Evolutionary conservation across 2,113 vertebrate genomes (phyloP).

Genomic region (Gobius niger): DNA sequence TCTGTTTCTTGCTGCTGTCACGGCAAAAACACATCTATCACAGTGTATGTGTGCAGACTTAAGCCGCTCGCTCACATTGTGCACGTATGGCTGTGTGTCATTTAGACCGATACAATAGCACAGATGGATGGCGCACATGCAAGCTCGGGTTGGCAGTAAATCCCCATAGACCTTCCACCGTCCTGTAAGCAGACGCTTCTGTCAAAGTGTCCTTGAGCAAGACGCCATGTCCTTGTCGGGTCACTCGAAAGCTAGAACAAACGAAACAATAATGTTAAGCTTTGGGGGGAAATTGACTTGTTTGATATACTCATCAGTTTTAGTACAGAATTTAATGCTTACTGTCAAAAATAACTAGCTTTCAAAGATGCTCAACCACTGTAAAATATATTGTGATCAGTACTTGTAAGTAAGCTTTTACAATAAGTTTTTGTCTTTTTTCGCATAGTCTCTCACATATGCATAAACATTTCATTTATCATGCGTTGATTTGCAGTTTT

Average conservation of each 20-base stretch:
- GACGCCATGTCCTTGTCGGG: constrained; percentile 44
- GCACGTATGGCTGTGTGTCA: constrained; percentile 10
- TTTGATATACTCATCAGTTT: not conserved
- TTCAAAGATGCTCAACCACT: too few species aligned
- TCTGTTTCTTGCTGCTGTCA: constrained; percentile 40
- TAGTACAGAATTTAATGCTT: not conserved
- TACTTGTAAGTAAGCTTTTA: too few species aligned
- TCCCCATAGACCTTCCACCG: constrained; percentile 58
- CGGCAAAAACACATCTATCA: constrained; percentile 64
- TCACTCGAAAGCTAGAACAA: constrained; percentile 50
- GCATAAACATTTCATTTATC: too few species aligned
- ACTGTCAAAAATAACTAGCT: not conserved
- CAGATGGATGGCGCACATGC: constrained; percentile 62
- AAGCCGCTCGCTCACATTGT: constrained; percentile 32
- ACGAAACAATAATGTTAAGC: constrained; percentile 4
- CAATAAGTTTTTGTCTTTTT: too few species aligned
- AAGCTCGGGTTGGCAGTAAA: constrained; percentile 51
- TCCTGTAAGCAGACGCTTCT: constrained; percentile 62
- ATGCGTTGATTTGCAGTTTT: too few species aligned
- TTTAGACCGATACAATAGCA: constrained; percentile 7
- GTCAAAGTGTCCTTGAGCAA: constrained; percentile 69
- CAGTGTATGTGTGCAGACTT: constrained; percentile 43
- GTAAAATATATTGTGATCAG: too few species aligned
- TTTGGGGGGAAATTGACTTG: not conserved
- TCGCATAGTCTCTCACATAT: too few species aligned